Evolutionary conservation across 2,888 invertebrate genomes (phyloP).

Genomic region (Philopedon plagiatum): DNA sequence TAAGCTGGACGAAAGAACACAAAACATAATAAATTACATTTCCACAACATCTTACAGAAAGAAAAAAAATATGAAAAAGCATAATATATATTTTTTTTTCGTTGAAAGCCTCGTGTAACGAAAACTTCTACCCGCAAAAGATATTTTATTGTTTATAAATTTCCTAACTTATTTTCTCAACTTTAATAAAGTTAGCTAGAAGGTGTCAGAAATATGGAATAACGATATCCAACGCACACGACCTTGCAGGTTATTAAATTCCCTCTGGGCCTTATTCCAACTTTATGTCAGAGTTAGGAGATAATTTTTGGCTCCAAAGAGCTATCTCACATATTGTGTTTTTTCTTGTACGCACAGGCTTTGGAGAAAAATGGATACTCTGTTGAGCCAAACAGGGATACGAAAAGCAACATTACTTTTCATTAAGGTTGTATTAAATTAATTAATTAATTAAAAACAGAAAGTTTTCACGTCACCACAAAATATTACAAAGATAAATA

Average conservation of each 20-base stretch:
- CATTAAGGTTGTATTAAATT: too few relatives aligned
- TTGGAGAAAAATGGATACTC: neutral
- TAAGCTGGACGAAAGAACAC: too few relatives aligned
- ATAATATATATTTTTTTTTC: too few relatives aligned
- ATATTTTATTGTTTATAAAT: constrained; percentile 19
- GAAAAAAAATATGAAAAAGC: too few relatives aligned
- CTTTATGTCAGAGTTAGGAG: constrained; percentile 8
- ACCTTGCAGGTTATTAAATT: constrained; percentile 11
- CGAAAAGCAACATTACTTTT: too few relatives aligned
- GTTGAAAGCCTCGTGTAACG: too few relatives aligned
- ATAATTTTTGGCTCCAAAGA: constrained; percentile 2
- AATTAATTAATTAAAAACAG: too few relatives aligned
- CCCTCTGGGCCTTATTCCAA: constrained; percentile 5
- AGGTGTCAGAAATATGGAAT: constrained; percentile 7
- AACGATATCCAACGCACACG: constrained; percentile 5
- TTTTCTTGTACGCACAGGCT: neutral
- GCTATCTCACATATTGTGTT: constrained; percentile 3
- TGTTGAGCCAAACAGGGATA: too few relatives aligned
- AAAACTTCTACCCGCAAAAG: neutral
- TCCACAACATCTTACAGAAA: too few relatives aligned
- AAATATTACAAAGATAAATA: too few relatives aligned
- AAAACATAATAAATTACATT: too few relatives aligned
- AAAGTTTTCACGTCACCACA: too few relatives aligned
- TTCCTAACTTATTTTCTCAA: constrained; percentile 23
- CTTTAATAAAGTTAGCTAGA: constrained; percentile 12